Conservation (phyloP, 2,113 vertebrate genomes). For the Osmerus eperlanus region DNA sequence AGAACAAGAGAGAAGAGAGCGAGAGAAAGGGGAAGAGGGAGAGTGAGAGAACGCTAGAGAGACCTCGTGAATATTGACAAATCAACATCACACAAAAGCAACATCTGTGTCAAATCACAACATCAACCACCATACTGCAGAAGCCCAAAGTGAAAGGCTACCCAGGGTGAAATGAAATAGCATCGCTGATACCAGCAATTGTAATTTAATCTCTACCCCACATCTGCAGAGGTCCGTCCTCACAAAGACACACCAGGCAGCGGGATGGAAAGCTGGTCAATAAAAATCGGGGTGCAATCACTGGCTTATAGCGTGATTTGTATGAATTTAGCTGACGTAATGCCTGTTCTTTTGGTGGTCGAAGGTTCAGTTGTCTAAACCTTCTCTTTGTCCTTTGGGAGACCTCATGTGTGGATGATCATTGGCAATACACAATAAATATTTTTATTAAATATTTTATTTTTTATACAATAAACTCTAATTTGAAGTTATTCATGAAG, state of each 20-base stretch:
- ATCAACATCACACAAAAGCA: conserved; percentile 34
- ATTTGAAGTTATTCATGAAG: too few species aligned
- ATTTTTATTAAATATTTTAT: too few species aligned
- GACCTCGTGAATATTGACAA: conserved; percentile 5
- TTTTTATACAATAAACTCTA: too few species aligned
- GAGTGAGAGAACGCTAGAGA: background rate
- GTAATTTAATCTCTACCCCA: conserved; percentile 33
- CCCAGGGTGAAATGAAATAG: conserved; percentile 17
- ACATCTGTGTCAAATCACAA: conserved; percentile 49
- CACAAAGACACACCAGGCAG: conserved; percentile 50
- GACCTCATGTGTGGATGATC: too few species aligned
- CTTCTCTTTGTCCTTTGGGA: too few species aligned
- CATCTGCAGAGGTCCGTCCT: conserved; percentile 34
- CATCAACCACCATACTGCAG: conserved; percentile 20
- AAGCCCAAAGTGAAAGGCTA: conserved; percentile 26
- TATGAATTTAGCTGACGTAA: too few species aligned
- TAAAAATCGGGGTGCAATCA: background rate
- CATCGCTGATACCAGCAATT: conserved; percentile 19
- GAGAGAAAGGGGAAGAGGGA: background rate
- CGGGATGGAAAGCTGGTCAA: conserved; percentile 34
- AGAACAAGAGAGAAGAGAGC: background rate
- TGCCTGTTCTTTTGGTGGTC: too few species aligned
- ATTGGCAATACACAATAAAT: too few species aligned
- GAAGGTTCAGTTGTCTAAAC: too few species aligned
- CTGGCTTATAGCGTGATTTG: too few species aligned